phyloP scores from a whole-genome alignment of 1,140 invertebrate genomes.

The Tetranychus cinnabarinus region DNA sequence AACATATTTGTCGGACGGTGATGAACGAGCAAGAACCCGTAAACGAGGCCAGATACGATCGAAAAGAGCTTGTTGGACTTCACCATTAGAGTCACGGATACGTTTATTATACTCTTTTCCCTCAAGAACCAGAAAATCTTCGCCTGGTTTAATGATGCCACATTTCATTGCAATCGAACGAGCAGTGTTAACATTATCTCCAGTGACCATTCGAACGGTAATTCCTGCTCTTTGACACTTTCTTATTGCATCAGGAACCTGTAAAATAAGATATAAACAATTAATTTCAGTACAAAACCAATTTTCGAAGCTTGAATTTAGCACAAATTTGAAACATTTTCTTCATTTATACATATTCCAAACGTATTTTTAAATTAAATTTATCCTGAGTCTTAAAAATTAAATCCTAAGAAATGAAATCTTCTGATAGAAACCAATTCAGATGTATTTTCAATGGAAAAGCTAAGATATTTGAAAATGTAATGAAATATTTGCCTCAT shows the following conservation, averaged over 20 bases:
- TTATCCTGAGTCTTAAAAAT: not conserved
- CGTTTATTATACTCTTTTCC: conserved; percentile 91
- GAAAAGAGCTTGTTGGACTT: conserved; percentile 72
- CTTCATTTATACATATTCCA: too few relatives aligned
- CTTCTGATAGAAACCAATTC: too few relatives aligned
- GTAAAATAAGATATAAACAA: conserved; percentile 3
- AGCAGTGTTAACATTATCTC: conserved; percentile 92
- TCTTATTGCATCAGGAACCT: conserved; percentile 79
- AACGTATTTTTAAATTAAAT: not conserved
- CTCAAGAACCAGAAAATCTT: conserved; percentile 86
- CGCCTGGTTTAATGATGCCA: conserved; percentile 76
- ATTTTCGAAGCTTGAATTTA: not conserved
- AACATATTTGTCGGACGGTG: conserved; percentile 93
- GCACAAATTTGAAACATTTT: too few relatives aligned
- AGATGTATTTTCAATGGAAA: too few relatives aligned
- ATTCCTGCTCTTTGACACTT: conserved; percentile 94
- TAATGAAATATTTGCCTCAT: too few relatives aligned
- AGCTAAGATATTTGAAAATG: too few relatives aligned
- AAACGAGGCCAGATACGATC: conserved; percentile 95
- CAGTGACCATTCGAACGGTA: conserved; percentile 98
- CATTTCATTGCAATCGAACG: conserved; percentile 92
- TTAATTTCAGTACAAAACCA: not conserved
- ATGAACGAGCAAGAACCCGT: conserved; percentile 82
- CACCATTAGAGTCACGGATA: conserved; percentile 65
- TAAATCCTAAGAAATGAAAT: too few relatives aligned